Base-by-base conservation (phyloP, 1,140 invertebrate genomes). In the Temnothorax nylanderi region DNA sequence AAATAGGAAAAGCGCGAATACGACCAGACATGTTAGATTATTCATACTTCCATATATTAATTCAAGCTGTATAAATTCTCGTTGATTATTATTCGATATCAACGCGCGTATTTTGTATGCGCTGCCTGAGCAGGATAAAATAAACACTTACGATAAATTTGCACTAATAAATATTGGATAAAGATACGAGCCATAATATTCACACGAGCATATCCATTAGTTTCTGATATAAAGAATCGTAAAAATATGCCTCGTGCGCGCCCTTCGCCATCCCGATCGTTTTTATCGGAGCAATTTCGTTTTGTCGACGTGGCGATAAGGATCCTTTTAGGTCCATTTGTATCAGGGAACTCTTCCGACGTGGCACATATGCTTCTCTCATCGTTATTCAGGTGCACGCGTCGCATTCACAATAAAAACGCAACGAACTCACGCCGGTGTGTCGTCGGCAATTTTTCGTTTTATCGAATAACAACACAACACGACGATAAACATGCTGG, bases 341-440 rank as follows among this genome's bases (percentile, higher is more conserved):
- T 71, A 69, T 69, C 47, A 54, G n/a, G 34, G 1, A 71, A 16
- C 26, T 65, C 62, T 51, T 51, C 34, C 44, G 62, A 47, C 13
- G 18, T 11, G 65, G n/a, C 37, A 44, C 32, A 37, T 65, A 34
- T 54, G 47, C 37, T 21, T 72, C 26, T 60, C 54, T 84, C 69
- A 47, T 74, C 65, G 65, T 84, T 74, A 74, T 84, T 74, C 80
- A 74, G 54, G 13, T 74, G 41, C 80, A 60, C 51, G 80, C 26
- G 37, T 58, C 41, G 54, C 18, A 7, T 11, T 34, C 18, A 41
- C 18, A 37, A 62, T 84, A 84, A 74, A 82, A 74, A 84, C 37
- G 77, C 34, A 21, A 47, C 34, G 10, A 47, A 78, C 65, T 76
- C 34, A 26, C 74, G 21, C 37, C n/a, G 34, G 56, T 62, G 56